Evolutionary conservation across 2,797 vertebrate genomes (phyloP).

Genomic region (Falco concolor): DNA sequence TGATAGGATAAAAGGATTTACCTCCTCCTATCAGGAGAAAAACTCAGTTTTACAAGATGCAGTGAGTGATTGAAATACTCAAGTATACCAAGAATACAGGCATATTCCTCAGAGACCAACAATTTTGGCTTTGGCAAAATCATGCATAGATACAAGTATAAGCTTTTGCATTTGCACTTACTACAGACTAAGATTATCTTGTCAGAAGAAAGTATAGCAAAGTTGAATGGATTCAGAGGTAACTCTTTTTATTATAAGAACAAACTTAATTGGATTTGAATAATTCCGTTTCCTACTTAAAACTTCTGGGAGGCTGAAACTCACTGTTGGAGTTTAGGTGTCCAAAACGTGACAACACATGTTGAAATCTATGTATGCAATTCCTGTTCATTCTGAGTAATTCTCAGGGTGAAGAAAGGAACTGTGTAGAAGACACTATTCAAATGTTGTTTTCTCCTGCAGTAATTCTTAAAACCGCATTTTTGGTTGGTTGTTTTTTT

Average conservation of each 20-base stretch:
- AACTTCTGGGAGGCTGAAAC: not conserved
- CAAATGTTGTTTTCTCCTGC: not conserved
- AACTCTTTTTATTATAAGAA: not conserved
- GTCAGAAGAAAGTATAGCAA: not conserved
- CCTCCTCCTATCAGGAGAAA: not conserved
- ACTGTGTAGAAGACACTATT: not conserved
- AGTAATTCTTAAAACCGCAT: not conserved
- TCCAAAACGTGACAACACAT: not conserved
- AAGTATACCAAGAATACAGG: not conserved
- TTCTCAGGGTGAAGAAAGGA: not conserved
- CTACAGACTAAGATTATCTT: not conserved
- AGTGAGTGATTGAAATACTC: not conserved
- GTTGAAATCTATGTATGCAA: not conserved
- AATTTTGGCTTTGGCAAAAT: not conserved
- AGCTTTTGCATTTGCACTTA: not conserved
- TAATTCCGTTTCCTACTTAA: not conserved
- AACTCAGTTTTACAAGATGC: not conserved
- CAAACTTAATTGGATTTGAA: not conserved
- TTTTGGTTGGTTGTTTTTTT: not conserved
- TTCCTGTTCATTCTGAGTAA: not conserved
- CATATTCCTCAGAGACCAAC: not conserved
- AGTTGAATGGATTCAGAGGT: not conserved
- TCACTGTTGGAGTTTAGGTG: not conserved
- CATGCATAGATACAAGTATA: not conserved
- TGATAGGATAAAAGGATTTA: not conserved